phyloP scores from a whole-genome alignment of 2,113 vertebrate genomes.

The Aspiorhynchus laticeps region DNA sequence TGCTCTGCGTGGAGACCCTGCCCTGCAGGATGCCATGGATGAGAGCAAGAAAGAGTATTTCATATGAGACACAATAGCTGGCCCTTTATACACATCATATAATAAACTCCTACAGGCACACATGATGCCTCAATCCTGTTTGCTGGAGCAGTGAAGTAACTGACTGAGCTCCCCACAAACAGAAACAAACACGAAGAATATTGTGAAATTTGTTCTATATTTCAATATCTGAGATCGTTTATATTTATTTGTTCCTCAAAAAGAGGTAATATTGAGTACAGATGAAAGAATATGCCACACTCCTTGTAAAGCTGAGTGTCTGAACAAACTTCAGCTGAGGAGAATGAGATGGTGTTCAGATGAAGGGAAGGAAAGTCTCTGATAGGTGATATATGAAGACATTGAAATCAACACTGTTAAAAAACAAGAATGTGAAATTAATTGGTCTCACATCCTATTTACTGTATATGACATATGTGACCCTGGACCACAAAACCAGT shows the following conservation, averaged over 20 bases:
- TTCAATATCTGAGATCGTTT: background rate
- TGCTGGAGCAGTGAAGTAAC: background rate
- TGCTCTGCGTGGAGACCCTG: slow-evolving; percentile 79
- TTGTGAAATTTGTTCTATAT: background rate
- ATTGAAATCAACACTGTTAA: background rate
- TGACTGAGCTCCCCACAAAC: background rate
- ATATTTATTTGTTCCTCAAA: background rate
- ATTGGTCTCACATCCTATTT: background rate
- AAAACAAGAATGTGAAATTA: background rate
- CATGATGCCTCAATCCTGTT: slow-evolving; percentile 11
- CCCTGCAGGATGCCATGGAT: slow-evolving; percentile 80
- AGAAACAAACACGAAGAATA: background rate
- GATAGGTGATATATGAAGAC: background rate
- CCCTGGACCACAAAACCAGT: background rate
- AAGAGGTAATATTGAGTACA: background rate
- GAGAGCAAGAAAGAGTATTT: slow-evolving; percentile 88
- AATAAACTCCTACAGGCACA: background rate
- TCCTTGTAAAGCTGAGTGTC: background rate
- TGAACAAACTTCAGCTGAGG: background rate
- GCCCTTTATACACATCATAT: background rate
- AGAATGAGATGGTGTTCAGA: background rate
- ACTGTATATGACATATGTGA: background rate
- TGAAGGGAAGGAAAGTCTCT: background rate
- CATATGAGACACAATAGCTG: slow-evolving; percentile 74
- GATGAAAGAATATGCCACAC: background rate